Evolutionary conservation across 2,888 invertebrate species (phyloP), one percentile per base, ranked within the genome.

Genomic region (Ernsta delagoae): DNA sequence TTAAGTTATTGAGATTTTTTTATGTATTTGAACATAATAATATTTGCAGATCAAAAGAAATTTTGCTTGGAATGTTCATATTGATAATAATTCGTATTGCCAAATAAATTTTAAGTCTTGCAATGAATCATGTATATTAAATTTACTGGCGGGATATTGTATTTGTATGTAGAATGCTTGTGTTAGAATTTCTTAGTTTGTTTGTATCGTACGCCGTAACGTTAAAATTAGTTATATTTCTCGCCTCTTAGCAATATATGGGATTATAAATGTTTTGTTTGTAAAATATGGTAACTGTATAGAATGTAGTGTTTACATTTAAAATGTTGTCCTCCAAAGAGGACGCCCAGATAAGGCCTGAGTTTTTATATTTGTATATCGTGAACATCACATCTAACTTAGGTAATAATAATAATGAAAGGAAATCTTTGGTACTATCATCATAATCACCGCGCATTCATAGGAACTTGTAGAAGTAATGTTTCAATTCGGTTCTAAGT

Each of bases 351-450:
- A 74, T 73, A 75, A 74, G 77, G 75, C 77, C 75, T 74, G 73
- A 72, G 60, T 68, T 73, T 73, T 73, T 74, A 73, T 76, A 75
- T 75, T 71, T 76, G 75, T 76, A 76, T 78, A 75, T 75, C 71
- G 72, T 73, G 75, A 76, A 74, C 78, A 78, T 78, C 76, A 78
- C 75, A 76, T 73, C 72, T 66, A 63, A 67, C 61, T 62, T 73
- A 71, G 59, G 65, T 70, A 70, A 71, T n/a, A n/a, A n/a, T 70
- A 72, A 50, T 71, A 70, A 59, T 41, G 59, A 64, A 48, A 12
- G 70, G 70, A 71, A 71, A 70, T 70, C 70, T 66, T 66, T 3
- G 16, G 66, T 59, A 65, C 48, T 56, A n/a, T 61, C 60, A 43
- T 36, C 67, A 8, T 16, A 39, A 45, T 50, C 48, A n/a, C 65